Percentiles rank a stretch among this genome's conserved stretches.
Evolutionary conservation across 1,140 invertebrate genomes (phyloP).

Genomic region (Bombus impatiens): DNA sequence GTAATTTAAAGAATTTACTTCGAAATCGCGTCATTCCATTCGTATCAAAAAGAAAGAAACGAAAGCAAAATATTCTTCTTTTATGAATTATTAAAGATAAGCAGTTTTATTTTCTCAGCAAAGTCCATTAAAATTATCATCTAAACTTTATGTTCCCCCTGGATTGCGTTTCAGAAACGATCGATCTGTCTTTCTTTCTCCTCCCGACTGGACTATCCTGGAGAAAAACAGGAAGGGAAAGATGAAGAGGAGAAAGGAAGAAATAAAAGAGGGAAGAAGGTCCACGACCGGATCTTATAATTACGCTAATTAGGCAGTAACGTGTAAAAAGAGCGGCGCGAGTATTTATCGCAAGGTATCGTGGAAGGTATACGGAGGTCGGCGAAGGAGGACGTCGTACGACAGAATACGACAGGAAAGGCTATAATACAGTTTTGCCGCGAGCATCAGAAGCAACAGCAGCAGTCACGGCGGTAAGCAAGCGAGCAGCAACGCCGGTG

Average conservation of each 20-base stretch:
- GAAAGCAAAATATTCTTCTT: background rate
- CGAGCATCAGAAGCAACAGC: slow-evolving; percentile 62
- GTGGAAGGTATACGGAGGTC: slow-evolving; percentile 46
- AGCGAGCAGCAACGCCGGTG: slow-evolving; percentile 32
- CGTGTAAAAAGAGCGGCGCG: slow-evolving; percentile 57
- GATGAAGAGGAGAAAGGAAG: background rate
- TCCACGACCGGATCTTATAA: slow-evolving; percentile 56
- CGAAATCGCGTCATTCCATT: no score
- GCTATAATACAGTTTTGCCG: slow-evolving; percentile 79
- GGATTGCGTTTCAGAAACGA: slow-evolving; percentile 2
- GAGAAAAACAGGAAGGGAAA: slow-evolving; percentile 26
- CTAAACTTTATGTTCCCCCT: background rate
- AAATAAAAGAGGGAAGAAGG: slow-evolving; percentile 29
- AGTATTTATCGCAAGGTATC: slow-evolving; percentile 62
- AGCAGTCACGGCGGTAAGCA: slow-evolving; percentile 44
- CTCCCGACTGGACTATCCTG: background rate
- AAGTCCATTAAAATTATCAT: no score
- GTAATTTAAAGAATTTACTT: no score
- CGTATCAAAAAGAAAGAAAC: background rate
- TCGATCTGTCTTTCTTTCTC: background rate
- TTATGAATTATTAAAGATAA: background rate
- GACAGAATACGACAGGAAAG: slow-evolving; percentile 73
- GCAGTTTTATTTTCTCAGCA: background rate
- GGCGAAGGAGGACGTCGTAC: slow-evolving; percentile 62
- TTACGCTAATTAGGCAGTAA: slow-evolving; percentile 63